Evolutionary conservation across 1,140 invertebrate genomes (phyloP).

Genomic region (Drosophila miranda): DNA sequence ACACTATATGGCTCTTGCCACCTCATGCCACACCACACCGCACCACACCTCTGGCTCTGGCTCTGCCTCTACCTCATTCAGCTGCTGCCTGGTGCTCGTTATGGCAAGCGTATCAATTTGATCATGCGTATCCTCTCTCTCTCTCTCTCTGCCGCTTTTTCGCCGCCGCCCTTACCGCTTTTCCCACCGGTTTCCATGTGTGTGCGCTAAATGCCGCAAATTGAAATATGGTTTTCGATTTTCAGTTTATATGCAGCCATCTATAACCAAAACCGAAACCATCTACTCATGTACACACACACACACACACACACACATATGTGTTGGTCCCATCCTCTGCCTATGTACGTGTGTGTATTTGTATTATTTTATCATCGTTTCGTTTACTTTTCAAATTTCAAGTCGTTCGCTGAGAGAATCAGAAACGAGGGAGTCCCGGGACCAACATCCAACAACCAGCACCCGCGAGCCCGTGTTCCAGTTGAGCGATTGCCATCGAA

Average conservation of each 20-base stretch:
- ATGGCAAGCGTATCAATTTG: slow-evolving; percentile 76
- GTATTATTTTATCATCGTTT: slow-evolving; percentile 72
- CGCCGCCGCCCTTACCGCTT: background rate
- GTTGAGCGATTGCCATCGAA: slow-evolving; percentile 38
- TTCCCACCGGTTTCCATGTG: slow-evolving; percentile 11
- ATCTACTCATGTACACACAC: slow-evolving; percentile 2
- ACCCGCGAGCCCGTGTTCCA: slow-evolving; percentile 35
- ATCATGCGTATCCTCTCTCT: slow-evolving; percentile 70
- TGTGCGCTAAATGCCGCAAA: slow-evolving; percentile 79
- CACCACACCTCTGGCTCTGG: background rate
- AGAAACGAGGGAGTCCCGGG: background rate
- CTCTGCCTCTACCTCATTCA: background rate
- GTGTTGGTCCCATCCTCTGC: background rate
- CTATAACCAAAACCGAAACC: slow-evolving; percentile 69
- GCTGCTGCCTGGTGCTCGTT: slow-evolving; percentile 41
- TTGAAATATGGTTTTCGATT: slow-evolving; percentile 81
- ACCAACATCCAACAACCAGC: too few relatives aligned
- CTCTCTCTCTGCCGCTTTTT: background rate
- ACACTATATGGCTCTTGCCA: too few relatives aligned
- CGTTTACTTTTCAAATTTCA: slow-evolving; percentile 78
- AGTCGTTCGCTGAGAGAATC: slow-evolving; percentile 50
- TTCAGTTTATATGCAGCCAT: slow-evolving; percentile 79
- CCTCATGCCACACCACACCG: background rate
- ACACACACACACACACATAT: slow-evolving; percentile 14
- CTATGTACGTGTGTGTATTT: slow-evolving; percentile 33